phyloP scores from a whole-genome alignment of 53 echinoderm and acorn worm species.

The Apostichopus leukothele region DNA sequence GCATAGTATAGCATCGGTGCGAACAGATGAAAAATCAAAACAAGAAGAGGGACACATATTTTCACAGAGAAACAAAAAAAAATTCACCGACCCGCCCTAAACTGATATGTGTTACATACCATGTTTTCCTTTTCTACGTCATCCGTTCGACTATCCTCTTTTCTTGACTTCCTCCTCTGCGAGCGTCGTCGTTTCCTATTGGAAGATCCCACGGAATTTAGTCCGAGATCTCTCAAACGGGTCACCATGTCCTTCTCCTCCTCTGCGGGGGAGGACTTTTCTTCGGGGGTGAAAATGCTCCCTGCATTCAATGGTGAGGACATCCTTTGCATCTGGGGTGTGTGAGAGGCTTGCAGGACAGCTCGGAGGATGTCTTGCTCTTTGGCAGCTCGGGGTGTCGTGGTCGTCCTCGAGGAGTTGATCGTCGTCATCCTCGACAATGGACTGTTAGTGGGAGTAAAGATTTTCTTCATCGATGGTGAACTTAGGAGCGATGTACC shows the following conservation, averaged over 20 bases:
- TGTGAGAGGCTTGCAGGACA: conserved; percentile 13
- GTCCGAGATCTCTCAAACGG: conserved; percentile 19
- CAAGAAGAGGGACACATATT: no score
- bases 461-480: background rate
- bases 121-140: conserved; percentile 19
- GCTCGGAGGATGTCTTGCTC: conserved; percentile 2
- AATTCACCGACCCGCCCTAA: no score
- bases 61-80: no score
- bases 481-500: background rate
- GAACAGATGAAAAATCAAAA: no score
- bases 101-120: background rate
- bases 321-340: background rate
- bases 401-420: background rate
- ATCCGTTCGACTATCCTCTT: background rate
- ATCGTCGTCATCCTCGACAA: background rate
- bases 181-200: conserved; percentile 22
- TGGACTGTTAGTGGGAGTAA: background rate
- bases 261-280: background rate
- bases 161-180: conserved; percentile 5
- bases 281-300: conserved; percentile 21
- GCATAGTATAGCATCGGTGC: no score
- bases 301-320: conserved; percentile 3
- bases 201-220: conserved; percentile 8
- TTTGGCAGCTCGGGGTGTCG: background rate
- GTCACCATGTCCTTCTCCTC: conserved; percentile 22